A percentile compares a stretch with the other conserved stretches of the same genome.
These are phyloP conservation scores for Daktulosphaira vitifoliae DNA, from an alignment of 1,140 invertebrate genomes.

Conservation along the genomic window DNA sequence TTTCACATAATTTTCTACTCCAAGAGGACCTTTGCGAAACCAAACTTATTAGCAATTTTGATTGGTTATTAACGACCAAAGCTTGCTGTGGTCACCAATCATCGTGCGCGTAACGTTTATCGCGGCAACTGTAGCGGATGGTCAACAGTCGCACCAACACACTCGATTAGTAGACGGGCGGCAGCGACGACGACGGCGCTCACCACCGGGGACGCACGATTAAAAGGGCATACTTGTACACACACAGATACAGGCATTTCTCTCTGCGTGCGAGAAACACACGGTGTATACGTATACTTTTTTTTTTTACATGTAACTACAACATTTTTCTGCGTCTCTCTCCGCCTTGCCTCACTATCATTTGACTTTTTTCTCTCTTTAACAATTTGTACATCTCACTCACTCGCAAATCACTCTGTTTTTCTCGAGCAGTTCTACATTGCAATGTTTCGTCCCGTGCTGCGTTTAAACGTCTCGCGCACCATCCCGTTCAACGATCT, in stretches of 20 bases:
- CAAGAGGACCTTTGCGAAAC: neutral
- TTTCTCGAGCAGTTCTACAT: neutral
- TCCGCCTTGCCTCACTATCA: neutral
- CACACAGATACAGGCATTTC: neutral
- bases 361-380: neutral
- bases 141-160: neutral
- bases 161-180: neutral
- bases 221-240: neutral
- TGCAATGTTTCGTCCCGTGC: slow-evolving; percentile 17
- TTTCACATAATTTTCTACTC: neutral
- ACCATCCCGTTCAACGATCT: neutral
- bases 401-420: neutral
- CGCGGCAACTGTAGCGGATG: neutral
- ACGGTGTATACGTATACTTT: too few species aligned
- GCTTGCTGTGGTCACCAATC: neutral
- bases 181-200: neutral
- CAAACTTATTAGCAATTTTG: neutral
- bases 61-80: neutral
- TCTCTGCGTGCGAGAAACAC: neutral
- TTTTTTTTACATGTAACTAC: neutral
- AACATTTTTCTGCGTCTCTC: neutral
- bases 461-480: slow-evolving; percentile 5
- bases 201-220: neutral
- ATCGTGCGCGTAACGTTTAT: too few species aligned
- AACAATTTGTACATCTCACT: neutral